phyloP scores from a whole-genome alignment of 2,888 invertebrate species.

The Mythimna loreyi region DNA sequence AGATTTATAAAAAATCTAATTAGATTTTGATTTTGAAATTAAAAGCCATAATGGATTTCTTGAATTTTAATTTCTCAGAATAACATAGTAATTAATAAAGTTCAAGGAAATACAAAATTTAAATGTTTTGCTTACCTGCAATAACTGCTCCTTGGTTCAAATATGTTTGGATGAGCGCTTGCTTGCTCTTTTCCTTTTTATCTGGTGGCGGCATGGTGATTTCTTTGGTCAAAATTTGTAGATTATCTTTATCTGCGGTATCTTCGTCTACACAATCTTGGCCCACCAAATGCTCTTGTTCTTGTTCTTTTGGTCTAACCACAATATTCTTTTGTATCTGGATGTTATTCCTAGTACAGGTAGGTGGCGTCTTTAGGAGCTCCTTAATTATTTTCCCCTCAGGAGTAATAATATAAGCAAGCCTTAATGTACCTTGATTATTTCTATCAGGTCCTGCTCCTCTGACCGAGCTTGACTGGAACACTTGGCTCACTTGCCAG shows the following conservation, averaged over 20 bases:
- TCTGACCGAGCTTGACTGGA: not conserved
- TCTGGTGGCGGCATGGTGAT: conserved; percentile 77
- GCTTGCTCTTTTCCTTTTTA: conserved; percentile 79
- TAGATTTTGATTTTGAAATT: not conserved
- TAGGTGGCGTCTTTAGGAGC: not conserved
- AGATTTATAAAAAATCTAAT: not conserved
- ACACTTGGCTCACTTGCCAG: not conserved
- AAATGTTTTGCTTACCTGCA: conserved; percentile 75
- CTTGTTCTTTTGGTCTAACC: not conserved
- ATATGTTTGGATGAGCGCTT: conserved; percentile 94
- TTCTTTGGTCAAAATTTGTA: conserved; percentile 16
- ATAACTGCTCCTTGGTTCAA: conserved; percentile 92
- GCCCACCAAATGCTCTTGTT: not conserved
- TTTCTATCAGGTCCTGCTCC: not conserved
- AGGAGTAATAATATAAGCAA: not conserved
- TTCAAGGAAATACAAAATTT: not conserved
- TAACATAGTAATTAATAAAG: too few relatives aligned
- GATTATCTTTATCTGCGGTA: not conserved
- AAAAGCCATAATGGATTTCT: too few relatives aligned
- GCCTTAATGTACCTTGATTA: not conserved
- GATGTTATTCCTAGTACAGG: not conserved
- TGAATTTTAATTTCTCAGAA: not conserved
- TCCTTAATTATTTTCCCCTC: not conserved
- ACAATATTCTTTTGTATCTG: conserved; percentile 1
- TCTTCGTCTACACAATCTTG: not conserved